Conservation (phyloP, 2,113 vertebrate species). For the Pedionomus torquatus region DNA sequence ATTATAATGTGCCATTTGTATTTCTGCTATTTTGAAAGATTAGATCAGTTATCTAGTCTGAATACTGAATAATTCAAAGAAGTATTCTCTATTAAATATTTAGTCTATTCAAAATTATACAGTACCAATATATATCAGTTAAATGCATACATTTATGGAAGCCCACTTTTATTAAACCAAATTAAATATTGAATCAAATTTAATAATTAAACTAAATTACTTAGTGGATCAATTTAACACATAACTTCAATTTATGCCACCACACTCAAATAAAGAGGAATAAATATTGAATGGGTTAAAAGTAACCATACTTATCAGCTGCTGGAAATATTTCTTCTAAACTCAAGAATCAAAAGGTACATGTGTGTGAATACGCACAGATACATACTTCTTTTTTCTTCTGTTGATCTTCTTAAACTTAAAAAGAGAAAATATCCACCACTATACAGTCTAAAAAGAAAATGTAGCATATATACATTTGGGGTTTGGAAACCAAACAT, state of each 20-base stretch:
- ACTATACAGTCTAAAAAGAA: neutral
- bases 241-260: conserved; percentile 64
- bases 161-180: conserved; percentile 78
- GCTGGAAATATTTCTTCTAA: conserved; percentile 3
- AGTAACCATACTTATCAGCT: neutral
- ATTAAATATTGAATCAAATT: conserved; percentile 85
- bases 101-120: conserved; percentile 78
- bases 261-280: conserved; percentile 48
- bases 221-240: conserved; percentile 75
- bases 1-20: conserved; percentile 70
- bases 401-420: neutral
- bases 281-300: conserved; percentile 71
- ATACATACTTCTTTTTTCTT: neutral
- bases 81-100: conserved; percentile 81
- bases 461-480: neutral
- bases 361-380: neutral
- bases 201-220: conserved; percentile 83
- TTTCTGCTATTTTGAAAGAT: conserved; percentile 66
- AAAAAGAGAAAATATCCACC: neutral
- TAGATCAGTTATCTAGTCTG: conserved; percentile 73
- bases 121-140: conserved; percentile 76
- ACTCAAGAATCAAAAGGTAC: neutral
- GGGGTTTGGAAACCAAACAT: neutral
- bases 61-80: conserved; percentile 81
- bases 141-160: conserved; percentile 76